Base-by-base conservation (phyloP, 2,113 vertebrate genomes). In the Pyrgilauda ruficollis region DNA sequence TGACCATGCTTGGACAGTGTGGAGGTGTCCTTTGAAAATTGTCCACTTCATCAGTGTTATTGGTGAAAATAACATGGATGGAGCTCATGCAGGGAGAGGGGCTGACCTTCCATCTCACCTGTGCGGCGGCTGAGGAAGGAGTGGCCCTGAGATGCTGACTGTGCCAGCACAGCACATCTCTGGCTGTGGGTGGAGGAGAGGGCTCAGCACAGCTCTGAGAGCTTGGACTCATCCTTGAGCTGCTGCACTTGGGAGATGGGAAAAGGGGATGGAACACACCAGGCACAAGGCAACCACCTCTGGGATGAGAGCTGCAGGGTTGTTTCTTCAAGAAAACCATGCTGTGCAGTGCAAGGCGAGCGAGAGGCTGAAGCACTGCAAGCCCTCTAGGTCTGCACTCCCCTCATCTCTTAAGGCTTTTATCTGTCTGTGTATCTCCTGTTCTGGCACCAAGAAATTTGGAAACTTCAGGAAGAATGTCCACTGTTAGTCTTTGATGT, bases 131-230 rank as follows among this genome's bases (percentile, higher is more conserved):
- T 23, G 61, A 7, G 55, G 35, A 26, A 16, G 33, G 75, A 44
- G 9, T 7, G 6, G 22, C 17, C 39, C 56, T 11, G 61, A 77
- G 56, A 43, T 9, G 10, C 15, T 0, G 9, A 0, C 7, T 9
- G 24, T 87, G 73, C 76, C 72, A 76, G 53, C 35, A 5, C 72
- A 76, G 53, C 35, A 5, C 30, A 14, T 31, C 39, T 11, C 63
- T 63, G 43, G 24, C 33, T 33, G 43, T 0, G 0, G 37, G 43
- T 10, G 31, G 23, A 0, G 6, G 18, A 15, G 30, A 28, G 21
- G 24, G 47, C 81, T 80, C 0, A 6, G 55, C 30, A 33, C 44
- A 41, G 72, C 55, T 16, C 15, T 13, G 10, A 16, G 35, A 47
- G 47, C 82, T 31, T 2, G 1, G 20, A 4, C 44, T 73, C 3